Evolutionary conservation across 2,113 vertebrate genomes (phyloP), one percentile per base, ranked within the genome.

Genomic region (Mungos mungo): DNA sequence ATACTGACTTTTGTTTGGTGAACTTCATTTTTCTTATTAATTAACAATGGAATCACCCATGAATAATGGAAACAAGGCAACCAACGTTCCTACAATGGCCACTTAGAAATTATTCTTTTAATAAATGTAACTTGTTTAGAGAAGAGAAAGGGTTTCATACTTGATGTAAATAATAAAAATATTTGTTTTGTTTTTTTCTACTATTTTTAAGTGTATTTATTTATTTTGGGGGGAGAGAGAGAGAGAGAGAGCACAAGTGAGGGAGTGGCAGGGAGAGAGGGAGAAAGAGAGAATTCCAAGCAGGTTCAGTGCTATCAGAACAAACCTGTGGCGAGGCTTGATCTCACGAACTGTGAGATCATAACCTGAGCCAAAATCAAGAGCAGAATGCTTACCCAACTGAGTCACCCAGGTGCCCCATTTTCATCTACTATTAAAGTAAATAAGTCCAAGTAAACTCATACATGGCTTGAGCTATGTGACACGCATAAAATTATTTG

Each of bases 31-130:
- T 90, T 76, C 69, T 89, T 23, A 13, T 65, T 86, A 88, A 12
- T 94, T 80, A 94, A 65, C 72, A 92, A 27, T 84, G 38, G 41
- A 76, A 72, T 92, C 66, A 45, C 63, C 69, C 33, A 47, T 29
- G 45, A 77, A 18, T 15, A 47, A 47, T 47, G 8, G 41, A 77
- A 77, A 27, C 54, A 76, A 88, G 35, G 57, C 29, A 69, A 85
- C 57, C 29, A 16, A 79, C 50, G 79, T 80, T 63, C 45, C 47
- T 66, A 66, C 1, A 41, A 45, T 7, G 10, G 47, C 31, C 80
- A 94, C 45, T 68, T 16, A 2, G 45, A 96, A 93, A 77, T 88
- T 91, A 35, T 93, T 90, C n/a, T 90, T 89, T 95, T 66, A 85
- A 91, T 86, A 90, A 92, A 76, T 84, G 23, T 63, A 92, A 93